phyloP scores from a whole-genome alignment of 2,888 invertebrate species.

The Strigamia maritima region DNA sequence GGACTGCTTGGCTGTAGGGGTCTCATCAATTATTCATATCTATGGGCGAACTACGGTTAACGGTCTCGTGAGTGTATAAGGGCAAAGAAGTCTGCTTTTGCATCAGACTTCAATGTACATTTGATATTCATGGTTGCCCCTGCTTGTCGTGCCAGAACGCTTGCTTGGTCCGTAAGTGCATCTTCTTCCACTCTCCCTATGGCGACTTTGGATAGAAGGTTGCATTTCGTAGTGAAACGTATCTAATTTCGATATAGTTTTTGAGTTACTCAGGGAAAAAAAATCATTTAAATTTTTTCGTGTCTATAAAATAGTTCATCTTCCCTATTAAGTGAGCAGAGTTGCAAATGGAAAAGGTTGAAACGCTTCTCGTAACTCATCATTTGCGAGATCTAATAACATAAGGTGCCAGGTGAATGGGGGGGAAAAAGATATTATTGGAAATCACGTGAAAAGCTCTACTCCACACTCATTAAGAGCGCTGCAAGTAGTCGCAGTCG shows the following conservation, averaged over 20 bases:
- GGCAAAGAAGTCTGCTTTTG: constrained; percentile 11
- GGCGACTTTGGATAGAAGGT: background rate
- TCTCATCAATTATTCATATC: constrained; percentile 24
- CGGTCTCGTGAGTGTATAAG: background rate
- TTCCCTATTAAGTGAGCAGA: background rate
- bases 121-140: constrained; percentile 25
- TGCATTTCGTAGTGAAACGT: background rate
- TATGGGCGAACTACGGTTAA: constrained; percentile 15
- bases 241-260: background rate
- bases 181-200: background rate
- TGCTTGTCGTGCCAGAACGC: constrained; percentile 18
- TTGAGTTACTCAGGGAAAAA: background rate
- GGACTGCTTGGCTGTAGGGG: constrained; percentile 26
- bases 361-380: constrained; percentile 1
- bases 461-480: background rate
- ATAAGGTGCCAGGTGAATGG: constrained; percentile 20
- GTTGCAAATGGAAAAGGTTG: background rate
- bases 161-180: background rate
- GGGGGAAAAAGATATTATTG: constrained; percentile 13
- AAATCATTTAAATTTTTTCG: background rate
- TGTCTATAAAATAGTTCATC: background rate
- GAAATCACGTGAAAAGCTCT: background rate
- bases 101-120: constrained; percentile 2
- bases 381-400: constrained; percentile 9
- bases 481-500: background rate